A percentile compares a stretch with the other conserved stretches of the same genome.
phyloP scores from a whole-genome alignment of 2,888 invertebrate species.

The Taphrorychus bicolor region DNA sequence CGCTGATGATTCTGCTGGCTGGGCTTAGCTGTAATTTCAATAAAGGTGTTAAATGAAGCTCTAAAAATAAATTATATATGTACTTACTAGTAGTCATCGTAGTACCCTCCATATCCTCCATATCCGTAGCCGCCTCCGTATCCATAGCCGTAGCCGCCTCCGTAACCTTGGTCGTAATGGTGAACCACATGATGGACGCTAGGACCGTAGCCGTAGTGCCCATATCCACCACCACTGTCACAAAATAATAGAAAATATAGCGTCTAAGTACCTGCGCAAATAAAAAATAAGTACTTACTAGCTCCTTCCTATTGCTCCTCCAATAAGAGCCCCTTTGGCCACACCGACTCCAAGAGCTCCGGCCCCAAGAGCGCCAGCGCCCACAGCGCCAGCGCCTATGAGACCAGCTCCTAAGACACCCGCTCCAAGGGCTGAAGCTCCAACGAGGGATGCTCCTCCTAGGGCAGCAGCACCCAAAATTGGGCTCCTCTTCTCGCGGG shows the following conservation, averaged over 20 bases:
- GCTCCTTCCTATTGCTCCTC: constrained; percentile 27
- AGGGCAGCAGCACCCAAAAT: constrained; percentile 26
- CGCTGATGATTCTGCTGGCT: not conserved
- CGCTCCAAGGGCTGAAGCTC: constrained; percentile 28
- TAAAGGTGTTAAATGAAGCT: not conserved
- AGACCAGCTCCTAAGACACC: constrained; percentile 38
- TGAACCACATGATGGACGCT: constrained; percentile 15
- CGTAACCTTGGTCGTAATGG: constrained; percentile 6
- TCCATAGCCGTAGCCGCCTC: constrained; percentile 24
- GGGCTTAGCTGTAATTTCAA: not conserved
- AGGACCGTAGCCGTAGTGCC: constrained; percentile 23
- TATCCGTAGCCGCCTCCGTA: constrained; percentile 25
- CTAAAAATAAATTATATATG: not conserved
- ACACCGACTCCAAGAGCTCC: constrained; percentile 39
- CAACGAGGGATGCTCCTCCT: constrained; percentile 19
- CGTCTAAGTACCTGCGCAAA: not conserved
- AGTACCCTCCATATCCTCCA: constrained; percentile 5
- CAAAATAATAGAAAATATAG: no score
- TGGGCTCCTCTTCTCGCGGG: constrained; percentile 38
- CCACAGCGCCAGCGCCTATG: constrained; percentile 39
- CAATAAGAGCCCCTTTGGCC: constrained; percentile 35
- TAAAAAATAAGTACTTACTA: constrained; percentile 18
- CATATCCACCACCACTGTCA: constrained; percentile 4
- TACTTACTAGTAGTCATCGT: constrained; percentile 1
- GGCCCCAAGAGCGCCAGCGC: constrained; percentile 40